Base-by-base conservation (phyloP, 2,888 invertebrate genomes). In the Autographa pulchrina region DNA sequence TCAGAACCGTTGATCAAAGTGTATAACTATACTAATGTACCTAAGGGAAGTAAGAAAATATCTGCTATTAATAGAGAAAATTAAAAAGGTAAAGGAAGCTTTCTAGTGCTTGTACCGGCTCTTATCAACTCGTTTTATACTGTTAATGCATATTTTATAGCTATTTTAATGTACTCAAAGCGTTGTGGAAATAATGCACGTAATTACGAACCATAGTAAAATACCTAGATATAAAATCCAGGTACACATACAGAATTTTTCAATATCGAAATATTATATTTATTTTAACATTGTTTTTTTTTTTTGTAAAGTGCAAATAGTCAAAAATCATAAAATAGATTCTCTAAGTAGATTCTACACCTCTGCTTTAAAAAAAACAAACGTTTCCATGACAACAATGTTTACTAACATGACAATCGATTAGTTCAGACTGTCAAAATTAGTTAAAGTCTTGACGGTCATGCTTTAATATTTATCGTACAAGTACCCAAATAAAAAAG, bases 341-440 rank as follows among this genome's bases (percentile, higher is more conserved):
- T 18, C n/a, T n/a, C n/a, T n/a, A n/a, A n/a, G n/a, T n/a, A n/a
- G n/a, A n/a, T n/a, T n/a, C 11, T 16, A 56, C 56, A 5, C 58
- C 32, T 38, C 43, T 18, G 48, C 9, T 61, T 7, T n/a, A 38
- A 38, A 76, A 62, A 48, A 59, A 25, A 62, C 31, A 38, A 58
- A 7, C 13, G 80, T 79, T 75, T 8, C 80, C 65, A 77, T 77
- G 80, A 65, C 76, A 79, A 79, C 68, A 7, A 16, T 18, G 65
- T 75, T 77, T 79, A 72, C 80, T 72, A 75, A 77, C 79, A 78
- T 43, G 56, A 13, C 62, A 63, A 48, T 48, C 54, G 11, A 59
- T 62, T 32, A 20, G 54, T 52, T 20, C 41, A 38, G 38, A 38
- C 38, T 79, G 65, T 75, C 68, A 77, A 62, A 68, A 54, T 52